A percentile compares a stretch with the other conserved stretches of the same genome.
Evolutionary conservation across 2,113 vertebrate species (phyloP).

Genomic region (Xenotilapia longispinis): DNA sequence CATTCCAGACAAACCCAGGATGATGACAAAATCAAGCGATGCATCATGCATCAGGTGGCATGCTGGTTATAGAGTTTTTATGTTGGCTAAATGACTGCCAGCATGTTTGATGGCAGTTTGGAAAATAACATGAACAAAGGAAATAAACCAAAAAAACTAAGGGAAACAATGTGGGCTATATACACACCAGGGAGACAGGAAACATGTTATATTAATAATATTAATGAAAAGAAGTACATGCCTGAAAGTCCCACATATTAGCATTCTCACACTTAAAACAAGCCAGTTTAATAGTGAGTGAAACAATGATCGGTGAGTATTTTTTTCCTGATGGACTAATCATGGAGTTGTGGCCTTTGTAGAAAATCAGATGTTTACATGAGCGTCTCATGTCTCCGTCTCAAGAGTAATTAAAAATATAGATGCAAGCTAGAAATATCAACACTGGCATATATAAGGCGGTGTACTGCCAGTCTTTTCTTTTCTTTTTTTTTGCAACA

Average conservation of each 20-base stretch:
- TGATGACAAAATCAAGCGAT: not conserved
- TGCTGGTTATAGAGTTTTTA: not conserved
- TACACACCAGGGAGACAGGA: not conserved
- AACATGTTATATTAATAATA: not conserved
- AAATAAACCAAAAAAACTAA: not conserved
- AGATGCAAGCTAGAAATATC: not conserved
- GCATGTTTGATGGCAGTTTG: not conserved
- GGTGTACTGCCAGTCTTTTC: not conserved
- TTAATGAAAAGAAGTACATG: not conserved
- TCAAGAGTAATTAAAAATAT: not conserved
- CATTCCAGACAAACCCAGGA: not conserved
- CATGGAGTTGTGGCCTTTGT: not conserved
- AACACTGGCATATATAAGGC: not conserved
- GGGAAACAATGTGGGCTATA: not conserved
- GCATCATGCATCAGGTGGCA: not conserved
- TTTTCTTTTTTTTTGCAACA: not conserved
- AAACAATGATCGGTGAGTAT: not conserved
- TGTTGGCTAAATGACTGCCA: not conserved
- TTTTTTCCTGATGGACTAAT: not conserved
- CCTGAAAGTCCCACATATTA: not conserved
- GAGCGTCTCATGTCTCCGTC: not conserved
- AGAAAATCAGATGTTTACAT: not conserved
- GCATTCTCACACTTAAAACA: not conserved
- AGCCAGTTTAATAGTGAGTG: not conserved
- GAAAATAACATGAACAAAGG: not conserved